phyloP scores from a whole-genome alignment of 2,888 invertebrate species.

The Sycophila texana region DNA sequence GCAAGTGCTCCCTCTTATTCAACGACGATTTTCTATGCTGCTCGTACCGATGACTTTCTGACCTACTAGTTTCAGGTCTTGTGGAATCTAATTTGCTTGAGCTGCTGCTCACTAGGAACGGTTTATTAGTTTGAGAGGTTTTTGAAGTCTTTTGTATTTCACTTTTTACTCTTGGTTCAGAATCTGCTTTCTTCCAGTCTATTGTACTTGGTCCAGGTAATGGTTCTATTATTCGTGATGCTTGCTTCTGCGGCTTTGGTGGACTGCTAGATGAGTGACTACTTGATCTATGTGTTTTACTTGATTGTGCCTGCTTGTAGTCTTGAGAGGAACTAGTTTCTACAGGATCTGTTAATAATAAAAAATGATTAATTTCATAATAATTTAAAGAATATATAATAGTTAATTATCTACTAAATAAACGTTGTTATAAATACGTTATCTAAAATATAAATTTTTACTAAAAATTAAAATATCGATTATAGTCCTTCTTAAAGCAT shows the following conservation, averaged over 20 bases:
- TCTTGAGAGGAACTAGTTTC: constrained; percentile 59
- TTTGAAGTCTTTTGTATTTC: constrained; percentile 53
- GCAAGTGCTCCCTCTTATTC: constrained; percentile 58
- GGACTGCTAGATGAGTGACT: constrained; percentile 44
- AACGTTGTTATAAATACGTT: background rate
- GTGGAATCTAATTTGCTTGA: constrained; percentile 52
- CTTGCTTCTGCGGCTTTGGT: constrained; percentile 54
- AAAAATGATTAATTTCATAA: background rate
- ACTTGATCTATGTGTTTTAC: constrained; percentile 51
- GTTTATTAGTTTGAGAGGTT: constrained; percentile 56
- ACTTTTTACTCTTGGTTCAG: constrained; percentile 58
- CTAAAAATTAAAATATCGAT: background rate
- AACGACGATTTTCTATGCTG: constrained; percentile 56
- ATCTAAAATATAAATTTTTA: background rate
- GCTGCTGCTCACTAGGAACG: constrained; percentile 52
- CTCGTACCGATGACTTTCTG: constrained; percentile 54
- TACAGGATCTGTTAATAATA: constrained; percentile 36
- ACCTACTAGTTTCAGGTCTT: constrained; percentile 55
- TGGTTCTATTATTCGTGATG: constrained; percentile 70
- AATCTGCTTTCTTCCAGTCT: constrained; percentile 67
- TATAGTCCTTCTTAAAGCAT: too few relatives aligned
- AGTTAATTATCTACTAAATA: background rate
- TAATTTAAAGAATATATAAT: background rate
- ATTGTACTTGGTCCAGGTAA: constrained; percentile 68
- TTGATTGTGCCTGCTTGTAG: constrained; percentile 56